Conservation (phyloP, 2,797 vertebrate genomes). For the Gobionotothen gibberifrons region DNA sequence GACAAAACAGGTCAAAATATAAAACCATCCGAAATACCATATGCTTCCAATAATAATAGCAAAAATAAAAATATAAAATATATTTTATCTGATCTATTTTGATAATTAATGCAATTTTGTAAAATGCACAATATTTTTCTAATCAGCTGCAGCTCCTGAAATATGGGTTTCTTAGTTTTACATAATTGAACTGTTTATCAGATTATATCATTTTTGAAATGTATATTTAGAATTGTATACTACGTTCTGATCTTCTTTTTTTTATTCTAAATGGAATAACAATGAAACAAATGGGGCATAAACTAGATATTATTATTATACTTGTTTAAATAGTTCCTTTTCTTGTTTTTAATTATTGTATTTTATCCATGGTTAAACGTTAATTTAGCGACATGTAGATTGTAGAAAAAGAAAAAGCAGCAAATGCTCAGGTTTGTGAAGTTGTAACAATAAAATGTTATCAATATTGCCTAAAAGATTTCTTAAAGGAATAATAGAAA, state of each 20-base stretch:
- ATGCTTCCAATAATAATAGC: not conserved
- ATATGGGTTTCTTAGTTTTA: not conserved
- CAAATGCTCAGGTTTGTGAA: not conserved
- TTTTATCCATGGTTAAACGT: not conserved
- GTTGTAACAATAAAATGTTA: not conserved
- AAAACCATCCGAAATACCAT: not conserved
- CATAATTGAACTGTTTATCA: not conserved
- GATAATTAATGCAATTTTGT: not conserved
- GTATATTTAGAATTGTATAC: not conserved
- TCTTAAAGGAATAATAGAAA: too few species aligned
- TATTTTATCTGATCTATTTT: not conserved
- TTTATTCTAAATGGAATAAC: not conserved
- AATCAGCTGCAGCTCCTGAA: not conserved
- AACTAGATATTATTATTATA: not conserved
- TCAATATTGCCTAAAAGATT: not conserved
- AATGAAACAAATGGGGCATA: not conserved
- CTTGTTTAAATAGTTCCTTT: not conserved
- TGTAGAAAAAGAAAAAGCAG: not conserved
- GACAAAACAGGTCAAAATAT: not conserved
- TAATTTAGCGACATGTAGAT: not conserved
- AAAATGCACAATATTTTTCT: not conserved
- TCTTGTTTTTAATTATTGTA: not conserved
- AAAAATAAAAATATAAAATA: not conserved
- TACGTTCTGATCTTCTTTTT: not conserved
- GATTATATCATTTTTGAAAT: not conserved